phyloP scores from a whole-genome alignment of 2,113 vertebrate genomes.

The Actinemys pallida region DNA sequence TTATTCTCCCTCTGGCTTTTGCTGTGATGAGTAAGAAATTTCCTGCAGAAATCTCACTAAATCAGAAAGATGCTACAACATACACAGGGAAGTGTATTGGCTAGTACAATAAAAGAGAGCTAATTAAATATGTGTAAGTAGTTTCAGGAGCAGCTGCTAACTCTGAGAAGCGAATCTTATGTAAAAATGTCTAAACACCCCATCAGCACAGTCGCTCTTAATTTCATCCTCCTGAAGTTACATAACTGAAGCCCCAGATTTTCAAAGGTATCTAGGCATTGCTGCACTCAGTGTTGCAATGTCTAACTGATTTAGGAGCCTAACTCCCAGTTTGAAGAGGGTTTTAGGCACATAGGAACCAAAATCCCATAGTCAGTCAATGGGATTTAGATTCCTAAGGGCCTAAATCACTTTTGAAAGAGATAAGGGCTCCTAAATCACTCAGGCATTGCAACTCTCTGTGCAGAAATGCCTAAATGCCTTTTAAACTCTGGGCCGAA shows the following conservation, averaged over 20 bases:
- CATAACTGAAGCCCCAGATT: not conserved
- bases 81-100: not conserved
- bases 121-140: slow-evolving; percentile 57
- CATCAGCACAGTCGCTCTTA: slow-evolving; percentile 21
- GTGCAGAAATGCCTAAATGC: too few species aligned
- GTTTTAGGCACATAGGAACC: not conserved
- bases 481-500: not conserved
- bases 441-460: not conserved
- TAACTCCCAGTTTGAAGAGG: not conserved
- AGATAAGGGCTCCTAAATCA: not conserved
- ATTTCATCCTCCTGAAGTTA: slow-evolving; percentile 47
- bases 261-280: not conserved
- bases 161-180: slow-evolving; percentile 56
- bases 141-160: slow-evolving; percentile 37
- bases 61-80: not conserved
- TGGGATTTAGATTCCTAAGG: not conserved
- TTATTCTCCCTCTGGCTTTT: slow-evolving; percentile 60
- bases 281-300: not conserved
- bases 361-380: not conserved
- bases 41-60: slow-evolving; percentile 8
- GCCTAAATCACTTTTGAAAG: not conserved
- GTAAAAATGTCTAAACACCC: slow-evolving; percentile 63
- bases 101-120: not conserved
- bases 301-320: not conserved
- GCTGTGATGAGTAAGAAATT: slow-evolving; percentile 13